Evolutionary conservation across 2,797 vertebrate species (phyloP), one percentile per base, ranked within the genome.

Genomic region (Tamandua tetradactyla): DNA sequence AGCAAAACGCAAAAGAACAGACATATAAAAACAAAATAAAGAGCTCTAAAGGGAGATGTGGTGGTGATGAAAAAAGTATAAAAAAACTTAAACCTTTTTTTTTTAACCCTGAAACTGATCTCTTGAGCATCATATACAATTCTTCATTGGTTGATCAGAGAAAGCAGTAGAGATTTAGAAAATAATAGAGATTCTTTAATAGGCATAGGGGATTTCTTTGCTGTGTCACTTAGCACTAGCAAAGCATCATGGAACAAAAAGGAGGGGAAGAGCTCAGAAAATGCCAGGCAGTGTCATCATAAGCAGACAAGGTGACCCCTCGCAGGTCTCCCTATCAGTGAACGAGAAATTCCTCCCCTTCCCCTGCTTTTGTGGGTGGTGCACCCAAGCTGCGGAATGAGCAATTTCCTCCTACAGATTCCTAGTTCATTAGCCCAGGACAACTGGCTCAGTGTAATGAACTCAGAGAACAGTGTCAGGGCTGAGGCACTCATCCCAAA

Each of bases 1-100:
- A 57, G 76, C 87, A 94, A 82, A 76, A 87, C 90, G 87, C 85
- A 89, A 87, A 90, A 88, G 89, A 92, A 88, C 55, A 96, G 92
- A 88, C 74, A 74, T 93, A 90, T 71, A 95, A 94, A 96, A 96
- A 85, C 84, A 88, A 93, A 96, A 83, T 88, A 55, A 93, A 95
- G 69, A 88, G 75, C 85, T 88, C 96, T 68, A 86, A 69, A 89
- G 94, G 92, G 95, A 96, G 92, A 96, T n/a, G 74, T 22, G 42
- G 90, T 68, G 4, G 64, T 69, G 47, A 95, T 76, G 79, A 95
- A 88, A 81, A 88, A 40, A 91, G 30, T 59, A 84, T 83, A 91
- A 96, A 95, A 95, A 95, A 35, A 40, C 32, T 76, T 80, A 92
- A 52, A 87, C 89, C 79, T 92, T 87, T 82, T 78, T 91, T 68